Evolutionary conservation across 1,140 invertebrate genomes (phyloP).

Genomic region (Musca domestica): DNA sequence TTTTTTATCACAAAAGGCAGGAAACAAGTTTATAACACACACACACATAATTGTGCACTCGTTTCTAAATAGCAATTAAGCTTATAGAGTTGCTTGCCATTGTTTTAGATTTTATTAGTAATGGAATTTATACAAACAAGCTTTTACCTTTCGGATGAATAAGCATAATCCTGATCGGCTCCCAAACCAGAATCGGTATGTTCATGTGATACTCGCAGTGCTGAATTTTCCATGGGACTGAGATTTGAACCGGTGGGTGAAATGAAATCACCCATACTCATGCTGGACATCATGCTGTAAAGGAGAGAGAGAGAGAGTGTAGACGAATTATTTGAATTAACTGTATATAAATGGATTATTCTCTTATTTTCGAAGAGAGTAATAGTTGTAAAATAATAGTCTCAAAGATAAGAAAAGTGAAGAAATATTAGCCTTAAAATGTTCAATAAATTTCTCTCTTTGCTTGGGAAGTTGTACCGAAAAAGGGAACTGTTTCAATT

Average conservation of each 20-base stretch:
- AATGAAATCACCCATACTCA: conserved; percentile 54
- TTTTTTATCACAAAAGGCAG: neutral
- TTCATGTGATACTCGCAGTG: conserved; percentile 63
- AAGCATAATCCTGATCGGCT: conserved; percentile 67
- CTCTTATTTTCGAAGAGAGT: no score
- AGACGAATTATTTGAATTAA: no score
- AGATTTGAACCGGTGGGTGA: conserved; percentile 51
- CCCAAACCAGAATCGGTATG: conserved; percentile 68
- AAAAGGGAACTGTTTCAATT: no score
- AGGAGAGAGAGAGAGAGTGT: neutral
- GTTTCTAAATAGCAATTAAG: neutral
- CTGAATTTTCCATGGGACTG: conserved; percentile 54
- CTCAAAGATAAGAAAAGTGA: no score
- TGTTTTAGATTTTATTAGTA: neutral
- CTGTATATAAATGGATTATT: no score
- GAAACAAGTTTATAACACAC: conserved; percentile 4
- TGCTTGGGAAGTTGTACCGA: no score
- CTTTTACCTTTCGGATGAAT: conserved; percentile 64
- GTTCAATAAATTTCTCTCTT: no score
- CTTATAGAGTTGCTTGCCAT: neutral
- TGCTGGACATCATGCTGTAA: conserved; percentile 53
- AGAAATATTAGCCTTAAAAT: no score
- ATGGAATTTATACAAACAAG: neutral
- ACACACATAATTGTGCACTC: neutral
- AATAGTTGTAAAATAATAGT: no score